phyloP scores from a whole-genome alignment of 1,140 invertebrate species.

The Drosophila sp. region DNA sequence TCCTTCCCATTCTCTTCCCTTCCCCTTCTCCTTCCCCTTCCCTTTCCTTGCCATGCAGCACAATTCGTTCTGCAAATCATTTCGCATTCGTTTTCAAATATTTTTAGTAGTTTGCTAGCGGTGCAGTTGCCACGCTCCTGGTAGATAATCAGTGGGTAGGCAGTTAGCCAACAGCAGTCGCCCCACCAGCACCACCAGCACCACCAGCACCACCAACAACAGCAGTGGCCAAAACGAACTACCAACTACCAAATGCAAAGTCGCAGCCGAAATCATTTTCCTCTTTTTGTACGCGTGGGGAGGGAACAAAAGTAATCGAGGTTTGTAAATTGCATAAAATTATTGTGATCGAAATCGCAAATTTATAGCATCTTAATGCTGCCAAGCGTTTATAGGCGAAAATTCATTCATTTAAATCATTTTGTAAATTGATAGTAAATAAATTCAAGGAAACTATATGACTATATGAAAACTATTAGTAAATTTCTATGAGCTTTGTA shows the following conservation, averaged over 20 bases:
- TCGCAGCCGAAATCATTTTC: conserved; percentile 28
- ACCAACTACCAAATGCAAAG: conserved; percentile 48
- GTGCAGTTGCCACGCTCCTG: conserved; percentile 36
- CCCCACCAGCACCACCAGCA: conserved; percentile 26
- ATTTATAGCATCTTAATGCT: conserved; percentile 18
- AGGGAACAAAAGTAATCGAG: conserved; percentile 64
- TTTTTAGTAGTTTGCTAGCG: conserved; percentile 54
- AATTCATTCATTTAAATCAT: too few species aligned
- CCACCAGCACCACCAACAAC: not conserved
- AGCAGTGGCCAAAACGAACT: conserved; percentile 58
- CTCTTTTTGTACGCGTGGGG: conserved; percentile 40
- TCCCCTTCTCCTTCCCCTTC: too few species aligned
- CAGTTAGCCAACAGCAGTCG: conserved; percentile 28
- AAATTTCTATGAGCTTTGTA: too few species aligned
- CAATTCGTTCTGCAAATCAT: conserved; percentile 75
- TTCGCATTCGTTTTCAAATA: conserved; percentile 49
- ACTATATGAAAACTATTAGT: too few species aligned
- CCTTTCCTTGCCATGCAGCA: conserved; percentile 53
- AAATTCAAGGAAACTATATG: too few species aligned
- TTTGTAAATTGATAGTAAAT: too few species aligned
- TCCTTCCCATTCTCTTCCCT: too few species aligned
- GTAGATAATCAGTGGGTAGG: conserved; percentile 68
- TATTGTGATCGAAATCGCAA: conserved; percentile 33
- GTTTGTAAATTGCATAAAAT: conserved; percentile 55
- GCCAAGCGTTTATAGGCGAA: not conserved